Conservation (phyloP, 64 coral and sea anemone genomes). For the Montipora sp. region DNA sequence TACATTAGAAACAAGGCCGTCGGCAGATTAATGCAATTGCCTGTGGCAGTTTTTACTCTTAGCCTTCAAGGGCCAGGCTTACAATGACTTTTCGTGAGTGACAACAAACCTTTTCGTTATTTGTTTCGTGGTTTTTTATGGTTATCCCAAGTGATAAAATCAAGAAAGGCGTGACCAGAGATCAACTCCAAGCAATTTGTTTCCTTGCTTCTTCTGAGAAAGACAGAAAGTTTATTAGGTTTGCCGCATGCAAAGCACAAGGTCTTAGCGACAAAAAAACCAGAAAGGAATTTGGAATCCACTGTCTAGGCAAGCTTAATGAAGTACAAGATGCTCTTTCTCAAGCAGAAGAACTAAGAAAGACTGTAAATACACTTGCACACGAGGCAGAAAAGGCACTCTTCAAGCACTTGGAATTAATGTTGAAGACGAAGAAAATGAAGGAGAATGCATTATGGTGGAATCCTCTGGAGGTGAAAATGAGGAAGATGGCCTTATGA, state of each 20-base stretch:
- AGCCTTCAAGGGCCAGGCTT: no score
- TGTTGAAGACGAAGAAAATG: constrained; percentile 37
- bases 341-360: constrained; percentile 43
- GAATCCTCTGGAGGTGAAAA: constrained; percentile 63
- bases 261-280: constrained; percentile 24
- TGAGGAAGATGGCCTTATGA: constrained; percentile 13
- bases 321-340: constrained; percentile 57
- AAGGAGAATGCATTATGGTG: no score
- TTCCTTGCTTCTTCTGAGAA: constrained; percentile 38
- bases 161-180: no score
- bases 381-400: constrained; percentile 51
- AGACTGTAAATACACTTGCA: constrained; percentile 44
- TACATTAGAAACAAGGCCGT: no score
- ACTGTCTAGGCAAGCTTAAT: constrained; percentile 47
- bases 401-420: constrained; percentile 56
- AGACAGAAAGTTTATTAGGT: constrained; percentile 53
- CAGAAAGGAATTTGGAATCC: constrained; percentile 65
- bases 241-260: constrained; percentile 7
- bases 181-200: no score
- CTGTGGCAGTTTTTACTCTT: no score
- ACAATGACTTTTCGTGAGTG: no score
- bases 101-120: no score
- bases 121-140: no score
- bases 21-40: no score
- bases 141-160: no score